Conservation (phyloP, 2,888 invertebrate species). For the Loripinus fragilis region DNA sequence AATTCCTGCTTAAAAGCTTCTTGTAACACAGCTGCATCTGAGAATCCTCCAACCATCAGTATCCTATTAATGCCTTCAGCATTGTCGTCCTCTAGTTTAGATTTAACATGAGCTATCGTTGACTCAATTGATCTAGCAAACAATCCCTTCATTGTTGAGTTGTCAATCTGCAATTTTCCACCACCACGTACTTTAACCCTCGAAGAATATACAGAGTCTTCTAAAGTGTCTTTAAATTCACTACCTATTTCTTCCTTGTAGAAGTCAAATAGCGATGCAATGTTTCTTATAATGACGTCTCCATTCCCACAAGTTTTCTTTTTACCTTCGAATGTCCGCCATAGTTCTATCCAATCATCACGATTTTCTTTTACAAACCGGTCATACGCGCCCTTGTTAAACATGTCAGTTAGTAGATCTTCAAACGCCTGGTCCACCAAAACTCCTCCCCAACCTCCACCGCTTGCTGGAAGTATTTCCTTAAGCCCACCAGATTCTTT, state of each 20-base stretch:
- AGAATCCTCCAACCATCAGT: slow-evolving; percentile 30
- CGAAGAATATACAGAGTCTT: background rate
- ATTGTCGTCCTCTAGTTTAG: background rate
- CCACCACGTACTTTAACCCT: background rate
- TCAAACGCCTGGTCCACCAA: slow-evolving; percentile 19
- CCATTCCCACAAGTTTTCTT: background rate
- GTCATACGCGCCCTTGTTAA: background rate
- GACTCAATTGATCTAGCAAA: background rate
- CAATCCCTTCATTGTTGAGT: background rate
- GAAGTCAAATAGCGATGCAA: background rate
- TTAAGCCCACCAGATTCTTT: slow-evolving; percentile 15
- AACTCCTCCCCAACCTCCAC: slow-evolving; percentile 25
- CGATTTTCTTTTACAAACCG: background rate
- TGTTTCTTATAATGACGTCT: background rate
- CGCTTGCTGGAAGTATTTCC: slow-evolving; percentile 15
- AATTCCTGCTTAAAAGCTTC: slow-evolving; percentile 16
- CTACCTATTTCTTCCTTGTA: background rate
- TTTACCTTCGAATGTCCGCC: slow-evolving; percentile 15
- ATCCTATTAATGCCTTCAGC: background rate
- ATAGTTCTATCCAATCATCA: slow-evolving; percentile 13
- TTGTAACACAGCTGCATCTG: slow-evolving; percentile 24
- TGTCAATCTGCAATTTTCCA: background rate
- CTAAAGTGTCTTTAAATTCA: background rate
- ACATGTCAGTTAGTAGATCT: slow-evolving; percentile 6
- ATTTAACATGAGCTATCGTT: background rate